These are phyloP conservation scores for Gobiocypris rarus DNA, from an alignment of 2,113 vertebrate species.

Conservation along the genomic window DNA sequence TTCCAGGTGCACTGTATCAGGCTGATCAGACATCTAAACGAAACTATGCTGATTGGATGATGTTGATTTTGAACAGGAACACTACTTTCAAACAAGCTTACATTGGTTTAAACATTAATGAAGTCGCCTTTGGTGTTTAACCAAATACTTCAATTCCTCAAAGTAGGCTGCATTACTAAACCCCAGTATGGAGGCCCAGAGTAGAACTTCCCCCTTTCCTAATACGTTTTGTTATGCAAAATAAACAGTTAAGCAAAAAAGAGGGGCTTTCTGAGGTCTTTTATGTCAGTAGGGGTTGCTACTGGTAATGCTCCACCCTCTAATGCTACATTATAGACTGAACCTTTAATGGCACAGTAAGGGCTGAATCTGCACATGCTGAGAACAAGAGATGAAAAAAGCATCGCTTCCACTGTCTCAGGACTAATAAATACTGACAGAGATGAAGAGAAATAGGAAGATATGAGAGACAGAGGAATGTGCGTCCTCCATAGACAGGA, in stretches of 20 bases:
- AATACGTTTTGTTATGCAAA: conserved; percentile 41
- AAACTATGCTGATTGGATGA: not conserved
- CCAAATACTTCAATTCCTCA: not conserved
- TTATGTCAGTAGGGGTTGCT: conserved; percentile 27
- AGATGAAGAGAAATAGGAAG: conserved; percentile 31
- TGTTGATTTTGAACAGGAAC: not conserved
- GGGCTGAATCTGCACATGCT: conserved; percentile 41
- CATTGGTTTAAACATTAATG: conserved; percentile 24
- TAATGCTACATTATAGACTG: conserved; percentile 18
- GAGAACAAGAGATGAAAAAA: conserved; percentile 28
- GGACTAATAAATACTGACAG: conserved; percentile 31
- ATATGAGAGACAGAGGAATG: conserved; percentile 22
- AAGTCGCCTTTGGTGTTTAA: conserved; percentile 16
- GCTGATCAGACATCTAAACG: not conserved
- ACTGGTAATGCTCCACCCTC: conserved; percentile 38
- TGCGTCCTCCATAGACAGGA: conserved; percentile 20
- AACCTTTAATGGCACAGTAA: conserved; percentile 38
- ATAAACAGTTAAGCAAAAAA: conserved; percentile 28
- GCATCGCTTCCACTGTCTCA: not conserved
- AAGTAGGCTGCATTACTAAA: conserved; percentile 23
- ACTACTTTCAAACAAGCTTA: not conserved
- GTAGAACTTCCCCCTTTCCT: conserved; percentile 12
- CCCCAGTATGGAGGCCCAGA: conserved; percentile 26
- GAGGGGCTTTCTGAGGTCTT: conserved; percentile 25
- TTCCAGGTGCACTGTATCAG: not conserved